phyloP scores from a whole-genome alignment of 2,888 invertebrate species.

The Hydraecia micacea region DNA sequence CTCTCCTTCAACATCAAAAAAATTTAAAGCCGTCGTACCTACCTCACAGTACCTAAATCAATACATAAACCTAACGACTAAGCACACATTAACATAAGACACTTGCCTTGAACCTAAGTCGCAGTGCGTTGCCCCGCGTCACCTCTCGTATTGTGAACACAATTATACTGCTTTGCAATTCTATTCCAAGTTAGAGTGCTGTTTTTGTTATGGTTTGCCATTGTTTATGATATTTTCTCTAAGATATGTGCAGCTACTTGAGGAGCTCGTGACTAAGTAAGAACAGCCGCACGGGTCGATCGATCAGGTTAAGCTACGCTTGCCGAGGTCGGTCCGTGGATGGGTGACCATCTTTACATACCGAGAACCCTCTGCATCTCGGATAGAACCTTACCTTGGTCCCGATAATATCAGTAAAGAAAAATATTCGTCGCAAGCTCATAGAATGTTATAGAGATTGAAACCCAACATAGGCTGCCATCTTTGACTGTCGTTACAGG shows the following conservation, averaged over 20 bases:
- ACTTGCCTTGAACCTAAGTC: conserved; percentile 59
- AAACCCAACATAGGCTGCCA: too few species aligned
- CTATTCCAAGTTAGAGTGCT: conserved; percentile 56
- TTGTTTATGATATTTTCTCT: conserved; percentile 34
- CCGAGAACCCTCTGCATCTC: background rate
- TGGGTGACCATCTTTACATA: background rate
- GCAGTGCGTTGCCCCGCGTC: conserved; percentile 55
- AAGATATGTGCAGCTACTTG: background rate
- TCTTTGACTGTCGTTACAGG: too few species aligned
- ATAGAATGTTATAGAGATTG: too few species aligned
- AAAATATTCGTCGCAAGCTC: too few species aligned
- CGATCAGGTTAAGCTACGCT: background rate
- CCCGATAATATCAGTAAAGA: too few species aligned
- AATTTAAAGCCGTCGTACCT: background rate
- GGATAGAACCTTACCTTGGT: background rate
- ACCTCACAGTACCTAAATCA: conserved; percentile 30
- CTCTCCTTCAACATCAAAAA: background rate
- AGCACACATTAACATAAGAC: conserved; percentile 57
- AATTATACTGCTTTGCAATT: conserved; percentile 63
- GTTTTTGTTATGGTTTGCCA: conserved; percentile 38
- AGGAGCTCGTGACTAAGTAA: background rate
- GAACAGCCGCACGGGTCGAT: too few species aligned
- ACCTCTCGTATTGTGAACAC: conserved; percentile 30
- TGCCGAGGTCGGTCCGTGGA: background rate
- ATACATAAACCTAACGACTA: conserved; percentile 47